These are phyloP conservation scores for Athalia cordata DNA, from an alignment of 2,888 invertebrate species.

Conservation along the genomic window DNA sequence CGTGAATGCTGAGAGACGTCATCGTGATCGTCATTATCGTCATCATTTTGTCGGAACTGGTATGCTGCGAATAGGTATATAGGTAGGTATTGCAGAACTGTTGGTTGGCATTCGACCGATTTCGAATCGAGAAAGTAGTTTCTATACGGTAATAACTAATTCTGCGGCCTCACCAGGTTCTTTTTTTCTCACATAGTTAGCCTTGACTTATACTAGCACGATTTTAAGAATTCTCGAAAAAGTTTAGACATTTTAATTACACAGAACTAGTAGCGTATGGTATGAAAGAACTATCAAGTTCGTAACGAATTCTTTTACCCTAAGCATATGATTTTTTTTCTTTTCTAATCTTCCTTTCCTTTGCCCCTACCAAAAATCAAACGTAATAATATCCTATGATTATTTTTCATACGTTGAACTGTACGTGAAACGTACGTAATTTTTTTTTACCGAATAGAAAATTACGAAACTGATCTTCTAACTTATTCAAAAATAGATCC, in stretches of 20 bases:
- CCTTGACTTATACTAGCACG: background rate
- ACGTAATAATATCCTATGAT: no score
- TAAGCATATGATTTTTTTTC: no score
- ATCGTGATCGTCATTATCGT: no score
- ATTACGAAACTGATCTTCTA: constrained; percentile 30
- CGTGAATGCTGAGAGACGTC: no score
- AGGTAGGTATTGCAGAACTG: background rate
- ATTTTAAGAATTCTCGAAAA: background rate
- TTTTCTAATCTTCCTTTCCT: no score
- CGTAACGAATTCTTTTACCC: no score
- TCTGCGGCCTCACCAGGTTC: constrained; percentile 23
- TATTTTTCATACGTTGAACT: no score
- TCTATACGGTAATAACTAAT: background rate
- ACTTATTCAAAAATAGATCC: constrained; percentile 43
- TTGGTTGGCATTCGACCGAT: background rate
- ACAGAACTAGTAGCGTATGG: no score
- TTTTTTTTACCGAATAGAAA: background rate
- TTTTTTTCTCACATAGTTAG: background rate
- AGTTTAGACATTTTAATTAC: no score
- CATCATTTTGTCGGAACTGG: no score
- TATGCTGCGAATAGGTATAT: background rate
- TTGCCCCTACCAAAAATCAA: no score
- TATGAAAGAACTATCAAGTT: no score
- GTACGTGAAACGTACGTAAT: background rate
- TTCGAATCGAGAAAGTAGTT: constrained; percentile 27